phyloP scores from a whole-genome alignment of 2,113 vertebrate species.

The Leptodactylus fuscus region DNA sequence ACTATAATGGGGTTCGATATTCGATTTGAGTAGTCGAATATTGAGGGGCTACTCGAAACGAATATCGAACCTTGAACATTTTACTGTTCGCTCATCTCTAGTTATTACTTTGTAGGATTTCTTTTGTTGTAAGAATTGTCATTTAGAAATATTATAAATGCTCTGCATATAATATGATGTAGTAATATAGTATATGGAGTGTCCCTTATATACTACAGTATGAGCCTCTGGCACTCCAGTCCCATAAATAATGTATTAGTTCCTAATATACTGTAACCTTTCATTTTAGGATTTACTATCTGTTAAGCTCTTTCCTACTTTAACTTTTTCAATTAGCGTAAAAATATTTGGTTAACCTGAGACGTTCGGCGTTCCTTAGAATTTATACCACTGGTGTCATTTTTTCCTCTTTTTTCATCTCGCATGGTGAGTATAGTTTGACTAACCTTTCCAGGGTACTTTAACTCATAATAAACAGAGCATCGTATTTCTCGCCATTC shows the following conservation, averaged over 20 bases:
- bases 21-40: too few species aligned
- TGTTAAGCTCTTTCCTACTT: slow-evolving; percentile 32
- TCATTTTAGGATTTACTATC: slow-evolving; percentile 35
- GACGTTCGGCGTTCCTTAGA: neutral
- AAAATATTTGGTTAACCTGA: slow-evolving; percentile 45
- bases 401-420: slow-evolving; percentile 29
- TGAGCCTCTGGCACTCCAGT: neutral
- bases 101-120: too few species aligned
- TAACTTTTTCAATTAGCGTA: slow-evolving; percentile 26
- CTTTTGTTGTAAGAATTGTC: too few species aligned
- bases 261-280: slow-evolving; percentile 20
- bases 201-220: neutral
- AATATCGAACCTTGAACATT: too few species aligned
- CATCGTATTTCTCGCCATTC: neutral
- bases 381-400: neutral
- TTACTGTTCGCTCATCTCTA: too few species aligned
- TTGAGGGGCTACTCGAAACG: too few species aligned
- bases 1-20: too few species aligned
- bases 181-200: neutral
- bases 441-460: slow-evolving; percentile 31
- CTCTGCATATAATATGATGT: too few species aligned
- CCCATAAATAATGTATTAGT: slow-evolving; percentile 19
- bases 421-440: slow-evolving; percentile 15
- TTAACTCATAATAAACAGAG: slow-evolving; percentile 24
- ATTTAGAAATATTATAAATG: too few species aligned